Evolutionary conservation across 2,888 invertebrate genomes (phyloP).

Genomic region (Troides oblongomaculatus): DNA sequence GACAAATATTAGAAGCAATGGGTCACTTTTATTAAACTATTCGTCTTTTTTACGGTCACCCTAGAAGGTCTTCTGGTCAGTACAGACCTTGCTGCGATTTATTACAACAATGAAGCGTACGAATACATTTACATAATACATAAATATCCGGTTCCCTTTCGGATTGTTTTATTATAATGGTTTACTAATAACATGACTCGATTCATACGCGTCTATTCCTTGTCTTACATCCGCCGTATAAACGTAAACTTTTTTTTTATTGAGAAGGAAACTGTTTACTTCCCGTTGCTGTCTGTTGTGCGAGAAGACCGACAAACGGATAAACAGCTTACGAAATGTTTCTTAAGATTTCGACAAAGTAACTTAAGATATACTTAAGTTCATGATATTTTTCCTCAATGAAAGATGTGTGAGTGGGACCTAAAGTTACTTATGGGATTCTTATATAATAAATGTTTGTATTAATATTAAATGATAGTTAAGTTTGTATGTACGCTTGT

Average conservation of each 20-base stretch:
- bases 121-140: constrained; percentile 21
- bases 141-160: constrained; percentile 8
- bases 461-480: too few species aligned
- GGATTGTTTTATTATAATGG: constrained; percentile 16
- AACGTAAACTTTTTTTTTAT: background rate
- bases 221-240: background rate
- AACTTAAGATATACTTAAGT: too few species aligned
- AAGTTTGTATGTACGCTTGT: too few species aligned
- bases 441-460: too few species aligned
- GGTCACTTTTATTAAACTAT: constrained; percentile 27
- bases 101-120: constrained; percentile 12
- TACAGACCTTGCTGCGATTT: constrained; percentile 12
- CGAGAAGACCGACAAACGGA: too few species aligned
- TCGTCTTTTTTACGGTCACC: constrained; percentile 25
- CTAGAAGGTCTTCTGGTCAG: constrained; percentile 17
- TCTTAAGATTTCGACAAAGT: too few species aligned
- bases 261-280: background rate
- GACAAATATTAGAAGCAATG: constrained; percentile 16
- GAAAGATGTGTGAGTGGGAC: too few species aligned
- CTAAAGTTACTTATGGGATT: too few species aligned
- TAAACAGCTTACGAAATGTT: too few species aligned
- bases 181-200: constrained; percentile 6
- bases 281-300: too few species aligned
- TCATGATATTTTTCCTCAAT: too few species aligned
- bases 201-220: background rate